These are phyloP conservation scores for Eueremaeus valkanovi DNA, from an alignment of 2,888 invertebrate genomes.

Conservation along the genomic window DNA sequence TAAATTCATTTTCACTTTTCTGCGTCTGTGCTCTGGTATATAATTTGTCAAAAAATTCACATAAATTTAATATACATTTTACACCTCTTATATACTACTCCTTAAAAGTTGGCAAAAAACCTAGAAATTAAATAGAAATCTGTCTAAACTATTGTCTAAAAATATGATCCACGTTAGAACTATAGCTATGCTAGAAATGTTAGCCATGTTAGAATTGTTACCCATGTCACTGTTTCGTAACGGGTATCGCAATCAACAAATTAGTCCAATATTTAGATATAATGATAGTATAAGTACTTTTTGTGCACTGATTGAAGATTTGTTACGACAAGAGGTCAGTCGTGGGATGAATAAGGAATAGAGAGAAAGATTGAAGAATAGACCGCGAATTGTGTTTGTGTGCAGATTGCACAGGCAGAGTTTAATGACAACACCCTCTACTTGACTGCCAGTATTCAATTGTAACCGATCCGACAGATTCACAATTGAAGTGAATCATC, in stretches of 20 bases:
- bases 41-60: neutral
- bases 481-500: neutral
- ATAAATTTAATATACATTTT: neutral
- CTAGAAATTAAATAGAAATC: neutral
- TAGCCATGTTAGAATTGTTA: neutral
- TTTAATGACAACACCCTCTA: conserved; percentile 28
- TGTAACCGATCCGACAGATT: neutral
- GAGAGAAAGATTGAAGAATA: too few relatives aligned
- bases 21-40: neutral
- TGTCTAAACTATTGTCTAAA: neutral
- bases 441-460: neutral
- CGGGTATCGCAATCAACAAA: neutral
- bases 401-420: neutral
- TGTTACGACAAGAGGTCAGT: conserved; percentile 23
- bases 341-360: neutral
- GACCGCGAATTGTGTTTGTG: neutral
- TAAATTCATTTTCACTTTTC: neutral
- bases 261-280: neutral
- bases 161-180: too few relatives aligned
- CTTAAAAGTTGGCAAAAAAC: neutral
- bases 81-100: neutral
- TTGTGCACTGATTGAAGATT: neutral
- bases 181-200: too few relatives aligned
- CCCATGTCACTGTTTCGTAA: neutral
- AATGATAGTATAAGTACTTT: conserved; percentile 26